phyloP scores from a whole-genome alignment of 2,113 vertebrate genomes.

The Alligator mississippiensis region DNA sequence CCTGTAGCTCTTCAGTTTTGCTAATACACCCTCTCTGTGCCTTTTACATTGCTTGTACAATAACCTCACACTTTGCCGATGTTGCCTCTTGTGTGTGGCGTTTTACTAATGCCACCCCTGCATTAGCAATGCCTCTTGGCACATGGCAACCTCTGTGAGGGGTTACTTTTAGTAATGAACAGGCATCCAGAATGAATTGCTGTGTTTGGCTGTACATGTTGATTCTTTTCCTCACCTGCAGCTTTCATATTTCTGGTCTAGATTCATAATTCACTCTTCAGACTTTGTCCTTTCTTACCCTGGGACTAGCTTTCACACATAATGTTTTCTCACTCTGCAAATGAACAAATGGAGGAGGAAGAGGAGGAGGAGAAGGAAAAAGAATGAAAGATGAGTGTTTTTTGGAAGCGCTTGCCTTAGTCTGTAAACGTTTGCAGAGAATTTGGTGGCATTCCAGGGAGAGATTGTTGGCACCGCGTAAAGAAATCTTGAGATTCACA shows the following conservation, averaged over 20 bases:
- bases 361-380: not conserved
- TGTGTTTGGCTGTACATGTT: not conserved
- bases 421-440: not conserved
- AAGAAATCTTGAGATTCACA: accelerated
- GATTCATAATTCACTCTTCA: not conserved
- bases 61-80: not conserved
- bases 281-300: not conserved
- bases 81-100: not conserved
- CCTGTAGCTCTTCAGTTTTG: not conserved
- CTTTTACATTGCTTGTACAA: not conserved
- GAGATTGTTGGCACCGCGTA: not conserved
- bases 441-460: not conserved
- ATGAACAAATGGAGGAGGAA: not conserved
- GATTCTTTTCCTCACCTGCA: not conserved
- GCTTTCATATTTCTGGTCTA: not conserved
- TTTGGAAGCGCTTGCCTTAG: not conserved
- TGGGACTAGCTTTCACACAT: not conserved
- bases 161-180: not conserved
- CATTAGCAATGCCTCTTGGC: not conserved
- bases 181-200: not conserved
- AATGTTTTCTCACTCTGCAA: not conserved
- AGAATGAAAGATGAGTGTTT: not conserved
- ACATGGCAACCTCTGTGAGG: not conserved
- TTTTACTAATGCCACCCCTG: not conserved
- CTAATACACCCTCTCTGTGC: not conserved